phyloP scores from a whole-genome alignment of 2,797 vertebrate species.

The Somateria mollissima region DNA sequence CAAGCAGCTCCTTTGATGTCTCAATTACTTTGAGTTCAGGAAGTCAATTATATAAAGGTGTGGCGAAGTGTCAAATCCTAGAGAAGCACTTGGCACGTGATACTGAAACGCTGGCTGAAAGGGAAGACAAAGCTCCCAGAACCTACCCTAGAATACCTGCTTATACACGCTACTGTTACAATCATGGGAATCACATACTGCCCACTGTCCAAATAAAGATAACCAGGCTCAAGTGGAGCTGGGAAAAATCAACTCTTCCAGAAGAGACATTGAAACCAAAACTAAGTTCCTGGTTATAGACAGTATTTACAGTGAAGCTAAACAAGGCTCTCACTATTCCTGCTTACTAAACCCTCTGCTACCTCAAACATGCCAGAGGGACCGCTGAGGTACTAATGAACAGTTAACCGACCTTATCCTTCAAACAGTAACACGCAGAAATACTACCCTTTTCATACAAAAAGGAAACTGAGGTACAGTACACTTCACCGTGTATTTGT shows the following conservation, averaged over 20 bases:
- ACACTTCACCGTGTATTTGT: rapidly evolving
- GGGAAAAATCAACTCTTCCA: neutral
- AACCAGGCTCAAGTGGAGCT: neutral
- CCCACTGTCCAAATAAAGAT: neutral
- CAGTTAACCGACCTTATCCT: neutral
- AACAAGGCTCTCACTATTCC: neutral
- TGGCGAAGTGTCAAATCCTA: constrained; percentile 1
- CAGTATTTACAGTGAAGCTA: neutral
- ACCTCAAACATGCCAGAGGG: neutral
- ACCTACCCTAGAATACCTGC: neutral
- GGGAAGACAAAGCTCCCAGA: neutral
- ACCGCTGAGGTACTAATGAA: neutral
- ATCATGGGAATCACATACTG: neutral
- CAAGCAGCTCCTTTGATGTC: neutral
- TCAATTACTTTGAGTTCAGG: neutral
- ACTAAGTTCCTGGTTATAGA: neutral
- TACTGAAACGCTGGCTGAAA: neutral
- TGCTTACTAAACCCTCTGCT: neutral
- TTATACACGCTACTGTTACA: neutral
- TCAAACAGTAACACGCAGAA: rapidly evolving
- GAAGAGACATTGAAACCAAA: neutral
- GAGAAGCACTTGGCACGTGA: neutral
- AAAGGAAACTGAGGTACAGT: neutral
- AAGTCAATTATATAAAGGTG: neutral
- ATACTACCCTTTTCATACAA: neutral